phyloP scores from a whole-genome alignment of 2,797 vertebrate genomes.

The Hippocampus kuda region DNA sequence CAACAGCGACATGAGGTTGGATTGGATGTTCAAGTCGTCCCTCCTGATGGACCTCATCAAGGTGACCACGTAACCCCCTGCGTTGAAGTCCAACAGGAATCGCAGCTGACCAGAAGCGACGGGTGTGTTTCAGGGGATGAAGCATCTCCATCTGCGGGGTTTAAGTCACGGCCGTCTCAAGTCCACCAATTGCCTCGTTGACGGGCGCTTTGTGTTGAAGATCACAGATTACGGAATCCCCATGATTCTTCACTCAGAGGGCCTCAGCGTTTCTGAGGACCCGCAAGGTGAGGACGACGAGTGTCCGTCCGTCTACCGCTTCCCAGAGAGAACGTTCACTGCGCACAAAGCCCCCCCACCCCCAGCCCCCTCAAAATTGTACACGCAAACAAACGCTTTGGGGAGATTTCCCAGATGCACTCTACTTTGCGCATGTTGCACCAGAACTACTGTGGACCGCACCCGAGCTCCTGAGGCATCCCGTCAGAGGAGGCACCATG shows the following conservation, averaged over 20 bases:
- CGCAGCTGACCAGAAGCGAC: background rate
- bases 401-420: no score
- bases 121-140: conserved; percentile 67
- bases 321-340: background rate
- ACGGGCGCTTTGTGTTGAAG: conserved; percentile 84
- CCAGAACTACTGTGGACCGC: conserved; percentile 79
- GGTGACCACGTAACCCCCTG: conserved; percentile 27
- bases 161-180: conserved; percentile 79
- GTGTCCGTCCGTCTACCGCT: background rate
- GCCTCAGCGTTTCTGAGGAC: conserved; percentile 37
- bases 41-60: conserved; percentile 82
- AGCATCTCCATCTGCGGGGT: conserved; percentile 77
- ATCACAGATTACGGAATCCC: conserved; percentile 79
- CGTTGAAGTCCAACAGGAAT: background rate
- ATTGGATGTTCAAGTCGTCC: conserved; percentile 88
- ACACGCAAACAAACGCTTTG: background rate
- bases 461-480: conserved; percentile 73
- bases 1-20: conserved; percentile 73
- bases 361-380: no score
- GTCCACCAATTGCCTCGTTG: conserved; percentile 85
- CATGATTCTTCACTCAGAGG: conserved; percentile 72
- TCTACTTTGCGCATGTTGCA: background rate
- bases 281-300: conserved; percentile 43
- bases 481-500: conserved; percentile 57
- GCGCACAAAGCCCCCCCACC: no score